phyloP scores from a whole-genome alignment of 2,888 invertebrate species.

The Leptopilina syphax region DNA sequence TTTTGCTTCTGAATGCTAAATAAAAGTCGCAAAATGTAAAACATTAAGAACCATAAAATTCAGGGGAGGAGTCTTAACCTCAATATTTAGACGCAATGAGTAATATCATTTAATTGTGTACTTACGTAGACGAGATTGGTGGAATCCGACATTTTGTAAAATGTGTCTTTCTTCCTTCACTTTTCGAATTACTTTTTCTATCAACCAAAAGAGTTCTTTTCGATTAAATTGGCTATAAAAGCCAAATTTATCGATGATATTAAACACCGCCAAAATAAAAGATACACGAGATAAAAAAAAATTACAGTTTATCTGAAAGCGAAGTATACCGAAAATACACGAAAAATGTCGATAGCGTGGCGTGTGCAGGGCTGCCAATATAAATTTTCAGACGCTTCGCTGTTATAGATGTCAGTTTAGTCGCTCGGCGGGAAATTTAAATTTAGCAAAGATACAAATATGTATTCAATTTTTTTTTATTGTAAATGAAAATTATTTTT shows the following conservation, averaged over 20 bases:
- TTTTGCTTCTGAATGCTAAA: not conserved
- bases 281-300: slow-evolving; percentile 1
- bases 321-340: not conserved
- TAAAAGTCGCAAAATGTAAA: not conserved
- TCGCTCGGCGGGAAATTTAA: not conserved
- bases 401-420: not conserved
- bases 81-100: not conserved
- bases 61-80: slow-evolving; percentile 28
- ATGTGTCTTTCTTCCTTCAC: not conserved
- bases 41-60: not conserved
- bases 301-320: not conserved
- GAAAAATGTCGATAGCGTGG: slow-evolving; percentile 26
- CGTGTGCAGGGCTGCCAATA: slow-evolving; percentile 5
- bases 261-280: slow-evolving; percentile 32
- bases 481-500: no score
- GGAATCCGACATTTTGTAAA: slow-evolving; percentile 19
- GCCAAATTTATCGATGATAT: not conserved
- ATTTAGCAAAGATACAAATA: not conserved
- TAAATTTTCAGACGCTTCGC: not conserved
- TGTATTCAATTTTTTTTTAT: not conserved
- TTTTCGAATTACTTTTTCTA: not conserved
- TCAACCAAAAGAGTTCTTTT: not conserved
- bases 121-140: slow-evolving; percentile 32
- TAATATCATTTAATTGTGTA: not conserved
- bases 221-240: not conserved